Percentiles rank a stretch among this genome's conserved stretches.
Evolutionary conservation across 2,797 vertebrate genomes (phyloP).

Genomic region (Lindbergichthys nudifrons): DNA sequence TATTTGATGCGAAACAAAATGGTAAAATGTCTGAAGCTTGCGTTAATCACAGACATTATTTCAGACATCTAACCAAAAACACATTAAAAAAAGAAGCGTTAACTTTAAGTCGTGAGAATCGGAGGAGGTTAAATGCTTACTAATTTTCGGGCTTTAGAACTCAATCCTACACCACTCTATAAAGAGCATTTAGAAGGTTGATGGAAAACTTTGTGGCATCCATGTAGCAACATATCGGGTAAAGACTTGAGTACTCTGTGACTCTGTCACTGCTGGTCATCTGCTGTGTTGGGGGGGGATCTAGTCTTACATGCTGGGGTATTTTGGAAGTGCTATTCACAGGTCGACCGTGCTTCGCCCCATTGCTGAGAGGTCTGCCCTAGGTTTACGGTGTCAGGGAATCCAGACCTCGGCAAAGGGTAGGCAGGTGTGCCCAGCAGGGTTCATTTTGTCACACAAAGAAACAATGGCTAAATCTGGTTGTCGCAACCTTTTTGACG

Average conservation of each 20-base stretch:
- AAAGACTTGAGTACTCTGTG: slow-evolving; percentile 41
- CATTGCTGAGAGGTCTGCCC: slow-evolving; percentile 38
- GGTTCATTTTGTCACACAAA: too few species aligned
- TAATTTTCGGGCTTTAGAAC: too few species aligned
- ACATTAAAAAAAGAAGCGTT: too few species aligned
- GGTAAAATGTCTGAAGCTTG: too few species aligned
- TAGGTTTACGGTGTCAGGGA: slow-evolving; percentile 66
- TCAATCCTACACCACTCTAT: neutral
- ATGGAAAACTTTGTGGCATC: slow-evolving; percentile 18
- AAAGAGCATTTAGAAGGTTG: neutral
- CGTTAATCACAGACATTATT: too few species aligned
- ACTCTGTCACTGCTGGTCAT: slow-evolving; percentile 44
- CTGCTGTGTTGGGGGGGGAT: slow-evolving; percentile 37
- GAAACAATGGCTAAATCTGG: too few species aligned
- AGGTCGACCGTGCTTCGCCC: slow-evolving; percentile 55
- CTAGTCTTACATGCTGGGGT: slow-evolving; percentile 73
- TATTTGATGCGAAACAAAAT: too few species aligned
- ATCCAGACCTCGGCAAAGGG: slow-evolving; percentile 51
- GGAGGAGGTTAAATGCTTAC: too few species aligned
- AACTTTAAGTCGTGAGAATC: too few species aligned
- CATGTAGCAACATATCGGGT: slow-evolving; percentile 15
- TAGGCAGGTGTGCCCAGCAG: slow-evolving; percentile 46
- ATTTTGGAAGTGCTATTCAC: slow-evolving; percentile 74
- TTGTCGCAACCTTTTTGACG: too few species aligned
- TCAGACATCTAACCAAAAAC: too few species aligned